Conservation (phyloP, 2,797 vertebrate species). For the Aphelocoma californica region DNA sequence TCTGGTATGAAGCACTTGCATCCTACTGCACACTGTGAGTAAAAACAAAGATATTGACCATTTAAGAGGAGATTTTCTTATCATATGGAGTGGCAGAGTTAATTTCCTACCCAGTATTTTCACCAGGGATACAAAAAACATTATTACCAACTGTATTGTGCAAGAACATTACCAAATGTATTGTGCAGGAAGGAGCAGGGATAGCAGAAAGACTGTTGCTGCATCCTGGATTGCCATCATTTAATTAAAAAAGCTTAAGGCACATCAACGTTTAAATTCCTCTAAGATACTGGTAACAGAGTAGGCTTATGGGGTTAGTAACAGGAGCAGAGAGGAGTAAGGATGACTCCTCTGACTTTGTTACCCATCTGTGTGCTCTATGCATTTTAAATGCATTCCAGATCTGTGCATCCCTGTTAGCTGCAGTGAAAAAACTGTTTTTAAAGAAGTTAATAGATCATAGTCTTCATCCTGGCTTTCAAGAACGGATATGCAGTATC, state of each 20-base stretch:
- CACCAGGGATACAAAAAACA: background rate
- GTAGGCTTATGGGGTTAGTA: background rate
- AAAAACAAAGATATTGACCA: background rate
- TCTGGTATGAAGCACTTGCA: background rate
- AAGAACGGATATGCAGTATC: background rate
- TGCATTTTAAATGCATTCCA: background rate
- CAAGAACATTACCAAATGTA: background rate
- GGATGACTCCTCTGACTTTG: background rate
- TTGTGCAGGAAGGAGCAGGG: background rate
- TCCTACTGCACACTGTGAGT: background rate
- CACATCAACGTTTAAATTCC: background rate
- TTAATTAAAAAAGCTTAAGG: background rate
- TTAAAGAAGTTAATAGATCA: background rate
- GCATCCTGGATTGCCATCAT: background rate
- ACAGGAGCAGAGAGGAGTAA: background rate
- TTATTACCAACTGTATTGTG: background rate
- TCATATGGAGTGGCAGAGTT: background rate
- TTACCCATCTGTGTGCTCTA: background rate
- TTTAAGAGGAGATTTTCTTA: background rate
- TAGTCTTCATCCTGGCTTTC: background rate
- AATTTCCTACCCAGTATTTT: background rate
- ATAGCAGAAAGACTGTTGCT: background rate
- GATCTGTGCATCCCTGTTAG: background rate
- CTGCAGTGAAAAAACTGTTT: background rate
- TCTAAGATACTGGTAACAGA: background rate